Base-by-base conservation (phyloP, 1,140 invertebrate species). In the Ceratosolen solmsi region DNA sequence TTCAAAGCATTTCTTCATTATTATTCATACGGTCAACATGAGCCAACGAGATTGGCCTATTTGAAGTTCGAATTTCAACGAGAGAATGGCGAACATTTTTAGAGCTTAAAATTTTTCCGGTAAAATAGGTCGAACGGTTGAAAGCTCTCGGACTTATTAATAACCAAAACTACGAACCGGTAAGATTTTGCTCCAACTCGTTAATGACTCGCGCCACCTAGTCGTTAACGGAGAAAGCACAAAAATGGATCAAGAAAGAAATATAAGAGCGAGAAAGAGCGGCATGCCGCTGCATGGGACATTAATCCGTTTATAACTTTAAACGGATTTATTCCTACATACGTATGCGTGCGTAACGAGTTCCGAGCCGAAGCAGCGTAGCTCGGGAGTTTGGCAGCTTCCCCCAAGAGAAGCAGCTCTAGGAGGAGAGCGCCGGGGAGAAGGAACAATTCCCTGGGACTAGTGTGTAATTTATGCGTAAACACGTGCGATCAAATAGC, bases 401-500 rank as follows among this genome's bases (percentile, higher is more conserved):
- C 77, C 77, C 33, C 15, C 5, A 65, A 49, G 65, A 51, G 30
- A 7, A 33, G 60, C 60, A 41, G 25, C 60, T 63, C n/a, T n/a
- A 49, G 2, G 70, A 36, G n/a, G 58, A 54, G 25, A 20, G 54
- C 54, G 58, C 33, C 22, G 74, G 25, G 4, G 41, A 56, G n/a
- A 46, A 77, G 65, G 51, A 70, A 79, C 71, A 70, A 79, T 76
- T 75, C 72, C 54, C 36, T n/a, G 27, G 46, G 75, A 30, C 73
- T 25, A 38, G 20, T 38, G 20, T n/a, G 65, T 72, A 84, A 84
- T 84, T 84, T 82, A 84, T 82, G 76, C 76, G 72, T 78, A 84
- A 84, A 79, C 76, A 78, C 80, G 80, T 65, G 70, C 76, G 75
- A 82, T 84, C 76, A 79, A 84, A 79, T 79, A 72, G 65, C 65